Percentiles rank a stretch among this genome's conserved stretches.
These are phyloP conservation scores for Nineta flava DNA, from an alignment of 2,888 invertebrate species.

Conservation along the genomic window DNA sequence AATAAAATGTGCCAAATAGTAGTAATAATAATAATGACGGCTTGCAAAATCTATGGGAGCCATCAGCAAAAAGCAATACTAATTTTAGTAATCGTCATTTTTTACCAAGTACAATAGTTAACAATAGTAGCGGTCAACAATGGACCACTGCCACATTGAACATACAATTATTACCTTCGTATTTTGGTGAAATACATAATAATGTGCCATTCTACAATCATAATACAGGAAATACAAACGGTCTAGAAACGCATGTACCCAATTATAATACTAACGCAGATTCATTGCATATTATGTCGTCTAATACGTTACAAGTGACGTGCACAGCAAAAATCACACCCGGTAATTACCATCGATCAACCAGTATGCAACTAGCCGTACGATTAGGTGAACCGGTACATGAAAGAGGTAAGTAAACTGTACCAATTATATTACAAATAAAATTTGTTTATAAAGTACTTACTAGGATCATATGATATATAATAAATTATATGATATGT, in stretches of 20 bases:
- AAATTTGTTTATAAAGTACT: no score
- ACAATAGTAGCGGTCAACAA: background rate
- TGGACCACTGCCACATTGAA: background rate
- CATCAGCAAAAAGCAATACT: background rate
- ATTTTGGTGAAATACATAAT: background rate
- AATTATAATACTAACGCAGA: background rate
- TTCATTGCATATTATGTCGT: background rate
- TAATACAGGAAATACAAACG: background rate
- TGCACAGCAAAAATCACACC: background rate
- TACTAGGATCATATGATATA: no score
- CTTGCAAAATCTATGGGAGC: background rate
- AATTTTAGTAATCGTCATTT: background rate
- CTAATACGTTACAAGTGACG: background rate
- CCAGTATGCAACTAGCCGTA: background rate
- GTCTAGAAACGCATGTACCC: background rate
- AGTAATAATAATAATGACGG: background rate
- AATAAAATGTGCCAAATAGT: background rate
- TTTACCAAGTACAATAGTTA: background rate
- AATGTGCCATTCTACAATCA: background rate
- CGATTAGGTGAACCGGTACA: conserved; percentile 1
- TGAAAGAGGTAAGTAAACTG: conserved; percentile 2
- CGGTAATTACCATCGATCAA: background rate
- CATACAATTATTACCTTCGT: background rate
- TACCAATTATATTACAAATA: no score
- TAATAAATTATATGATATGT: no score